Evolutionary conservation across 2,888 invertebrate genomes (phyloP).

Genomic region (Folsomia manolachei): DNA sequence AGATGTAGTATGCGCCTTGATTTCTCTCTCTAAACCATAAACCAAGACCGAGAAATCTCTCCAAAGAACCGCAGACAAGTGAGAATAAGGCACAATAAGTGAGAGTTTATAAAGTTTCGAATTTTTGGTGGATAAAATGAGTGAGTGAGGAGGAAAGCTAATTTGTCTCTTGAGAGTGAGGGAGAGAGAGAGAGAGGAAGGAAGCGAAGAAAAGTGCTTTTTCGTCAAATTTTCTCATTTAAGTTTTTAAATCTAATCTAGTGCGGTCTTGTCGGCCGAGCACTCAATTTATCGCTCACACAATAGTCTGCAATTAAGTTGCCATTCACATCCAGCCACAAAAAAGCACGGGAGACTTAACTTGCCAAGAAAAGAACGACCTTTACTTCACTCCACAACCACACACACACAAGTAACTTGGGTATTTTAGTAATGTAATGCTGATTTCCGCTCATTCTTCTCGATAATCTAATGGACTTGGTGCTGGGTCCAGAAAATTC

Average conservation of each 20-base stretch:
- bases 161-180: slow-evolving; percentile 19
- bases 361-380: slow-evolving; percentile 33
- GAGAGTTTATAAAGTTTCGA: background rate
- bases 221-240: slow-evolving; percentile 46
- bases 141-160: slow-evolving; percentile 10
- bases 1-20: no score
- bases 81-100: background rate
- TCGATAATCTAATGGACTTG: slow-evolving; percentile 7
- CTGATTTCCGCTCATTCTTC: slow-evolving; percentile 12
- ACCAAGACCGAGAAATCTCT: background rate
- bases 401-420: slow-evolving; percentile 2
- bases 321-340: slow-evolving; percentile 39
- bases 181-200: no score
- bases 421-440: slow-evolving; percentile 14
- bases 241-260: slow-evolving; percentile 50
- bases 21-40: background rate
- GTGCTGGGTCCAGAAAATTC: background rate
- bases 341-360: slow-evolving; percentile 34
- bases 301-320: slow-evolving; percentile 51
- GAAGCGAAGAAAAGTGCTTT: slow-evolving; percentile 35
- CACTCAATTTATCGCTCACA: slow-evolving; percentile 23
- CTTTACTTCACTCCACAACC: slow-evolving; percentile 3
- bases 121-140: background rate
- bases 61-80: no score
- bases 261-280: slow-evolving; percentile 6